Conservation (phyloP, 2,888 invertebrate species). For the Diaprepes abbreviatus region DNA sequence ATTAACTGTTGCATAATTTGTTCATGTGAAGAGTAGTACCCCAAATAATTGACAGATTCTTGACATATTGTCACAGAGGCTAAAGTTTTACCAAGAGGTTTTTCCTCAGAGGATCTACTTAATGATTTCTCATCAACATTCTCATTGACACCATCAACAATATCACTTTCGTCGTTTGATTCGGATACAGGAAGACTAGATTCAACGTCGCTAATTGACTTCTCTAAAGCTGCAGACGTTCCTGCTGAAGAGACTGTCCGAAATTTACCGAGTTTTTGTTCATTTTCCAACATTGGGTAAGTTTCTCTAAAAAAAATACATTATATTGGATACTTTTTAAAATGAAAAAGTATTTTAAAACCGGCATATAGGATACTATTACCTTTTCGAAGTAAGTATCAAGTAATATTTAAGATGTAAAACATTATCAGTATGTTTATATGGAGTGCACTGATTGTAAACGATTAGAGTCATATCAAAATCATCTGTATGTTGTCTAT, state of each 20-base stretch:
- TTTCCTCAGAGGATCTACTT: slow-evolving; percentile 48
- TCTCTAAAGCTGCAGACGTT: slow-evolving; percentile 55
- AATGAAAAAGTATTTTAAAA: no score
- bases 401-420: slow-evolving; percentile 74
- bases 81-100: slow-evolving; percentile 34
- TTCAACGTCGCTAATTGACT: slow-evolving; percentile 51
- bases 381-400: slow-evolving; percentile 73
- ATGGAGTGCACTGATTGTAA: slow-evolving; percentile 70
- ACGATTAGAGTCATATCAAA: slow-evolving; percentile 79
- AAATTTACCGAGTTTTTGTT: slow-evolving; percentile 74
- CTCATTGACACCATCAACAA: slow-evolving; percentile 24
- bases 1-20: slow-evolving; percentile 76
- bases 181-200: slow-evolving; percentile 47
- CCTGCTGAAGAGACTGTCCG: slow-evolving; percentile 70
- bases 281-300: slow-evolving; percentile 74
- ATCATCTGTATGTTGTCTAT: slow-evolving; percentile 74
- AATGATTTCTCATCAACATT: slow-evolving; percentile 54
- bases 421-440: slow-evolving; percentile 60
- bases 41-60: slow-evolving; percentile 78
- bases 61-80: slow-evolving; percentile 68
- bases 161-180: slow-evolving; percentile 44
- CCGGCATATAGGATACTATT: slow-evolving; percentile 41
- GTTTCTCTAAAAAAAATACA: slow-evolving; percentile 69
- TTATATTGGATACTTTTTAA: no score
- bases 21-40: slow-evolving; percentile 78